Base-by-base conservation (phyloP, 2,888 invertebrate genomes). In the Criorhina ranunculi region DNA sequence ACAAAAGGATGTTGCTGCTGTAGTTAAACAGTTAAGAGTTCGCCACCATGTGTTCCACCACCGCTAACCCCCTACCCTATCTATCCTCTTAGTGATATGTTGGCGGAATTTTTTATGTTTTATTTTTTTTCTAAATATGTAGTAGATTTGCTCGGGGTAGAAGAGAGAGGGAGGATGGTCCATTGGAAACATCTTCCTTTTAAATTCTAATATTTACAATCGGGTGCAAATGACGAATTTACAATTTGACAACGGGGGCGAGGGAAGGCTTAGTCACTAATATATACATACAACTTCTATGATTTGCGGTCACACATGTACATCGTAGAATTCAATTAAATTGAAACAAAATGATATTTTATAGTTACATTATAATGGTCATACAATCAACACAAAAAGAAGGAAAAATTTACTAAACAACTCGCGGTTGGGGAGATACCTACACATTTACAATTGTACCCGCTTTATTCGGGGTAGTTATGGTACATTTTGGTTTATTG, bases 391-490 rank as follows among this genome's bases (percentile, higher is more conserved):
- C 11, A 24, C 29, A 51, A 37, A 35, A 64, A 51, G 67, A 60
- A 33, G 49, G 64, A 29, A 67, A n/a, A 83, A 57, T 79, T 57
- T 79, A 83, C 79, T 83, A 83, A 79, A 67, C 42, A 77, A 77
- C 53, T 77, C 59, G 57, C 69, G 67, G 53, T 64, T 49, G 44
- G 55, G 51, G 24, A 42, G 35, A 60, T 72, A 69, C 55, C 66
- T 15, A 60, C 15, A 79, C 46, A 77, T 55, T 53, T 60, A 59
- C 55, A 60, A 33, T 62, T 62, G 33, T 49, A 55, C 57, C 46
- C 66, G 60, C 51, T 72, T 77, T 53, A 73, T 83, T 89, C 87
- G 88, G 88, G 88, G 86, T 85, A 85, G 76, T 76, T 82, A 80
- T 83, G 80, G 64, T 77, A 75, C 76, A 70, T 86, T 81, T 83